Percentiles rank a stretch among this genome's conserved stretches.
These are phyloP conservation scores for Clarias platycephalus DNA, from an alignment of 2,797 vertebrate genomes.

Conservation along the genomic window DNA sequence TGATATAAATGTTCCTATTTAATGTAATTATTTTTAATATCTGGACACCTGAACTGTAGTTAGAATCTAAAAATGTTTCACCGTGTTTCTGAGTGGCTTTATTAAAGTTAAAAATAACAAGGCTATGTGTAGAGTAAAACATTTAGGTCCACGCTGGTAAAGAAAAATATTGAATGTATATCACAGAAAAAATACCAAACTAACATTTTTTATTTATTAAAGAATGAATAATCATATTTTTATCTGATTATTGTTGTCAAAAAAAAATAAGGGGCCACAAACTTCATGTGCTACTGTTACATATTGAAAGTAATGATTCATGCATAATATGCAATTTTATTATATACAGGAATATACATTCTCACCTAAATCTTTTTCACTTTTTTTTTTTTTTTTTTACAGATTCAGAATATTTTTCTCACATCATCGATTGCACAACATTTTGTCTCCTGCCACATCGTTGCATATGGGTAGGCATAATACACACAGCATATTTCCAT, in stretches of 20 bases:
- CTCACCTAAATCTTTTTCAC: not conserved
- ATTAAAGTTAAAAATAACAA: not conserved
- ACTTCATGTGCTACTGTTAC: not conserved
- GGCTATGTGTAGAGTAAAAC: not conserved
- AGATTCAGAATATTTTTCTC: conserved; percentile 83
- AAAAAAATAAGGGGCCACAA: no score
- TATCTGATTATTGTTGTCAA: no score
- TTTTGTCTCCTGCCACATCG: conserved; percentile 78
- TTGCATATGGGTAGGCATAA: conserved; percentile 84
- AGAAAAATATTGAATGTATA: not conserved
- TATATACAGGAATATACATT: not conserved
- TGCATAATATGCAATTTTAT: not conserved
- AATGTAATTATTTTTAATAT: not conserved
- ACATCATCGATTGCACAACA: conserved; percentile 78
- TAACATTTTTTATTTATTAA: not conserved
- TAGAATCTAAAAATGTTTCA: not conserved
- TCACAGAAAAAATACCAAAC: not conserved
- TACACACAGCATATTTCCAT: not conserved
- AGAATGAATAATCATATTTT: not conserved
- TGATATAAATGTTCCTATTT: not conserved
- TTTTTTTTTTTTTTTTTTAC: conserved; percentile 49
- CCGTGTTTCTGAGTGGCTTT: not conserved
- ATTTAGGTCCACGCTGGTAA: not conserved
- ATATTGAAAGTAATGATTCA: not conserved
- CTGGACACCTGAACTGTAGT: not conserved